Conservation (phyloP, 2,888 invertebrate genomes). For the Yponomeuta plumbellus region DNA sequence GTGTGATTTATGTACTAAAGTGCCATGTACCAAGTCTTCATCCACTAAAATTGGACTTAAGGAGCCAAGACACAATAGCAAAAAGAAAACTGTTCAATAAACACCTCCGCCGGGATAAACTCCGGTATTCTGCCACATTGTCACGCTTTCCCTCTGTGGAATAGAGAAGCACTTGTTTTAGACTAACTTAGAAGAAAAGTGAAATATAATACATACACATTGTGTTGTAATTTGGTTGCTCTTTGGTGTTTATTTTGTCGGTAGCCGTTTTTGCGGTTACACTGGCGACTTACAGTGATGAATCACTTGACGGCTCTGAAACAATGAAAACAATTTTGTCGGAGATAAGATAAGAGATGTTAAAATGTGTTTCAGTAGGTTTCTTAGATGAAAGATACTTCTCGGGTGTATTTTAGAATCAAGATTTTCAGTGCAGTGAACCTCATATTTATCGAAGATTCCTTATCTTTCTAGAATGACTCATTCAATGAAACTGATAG, state of each 20-base stretch:
- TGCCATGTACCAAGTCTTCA: neutral
- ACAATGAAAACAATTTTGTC: slow-evolving; percentile 25
- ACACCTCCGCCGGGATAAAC: slow-evolving; percentile 66
- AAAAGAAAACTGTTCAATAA: slow-evolving; percentile 27
- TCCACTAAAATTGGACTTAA: neutral
- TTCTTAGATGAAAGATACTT: neutral
- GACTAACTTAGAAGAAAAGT: slow-evolving; percentile 24
- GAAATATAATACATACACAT: slow-evolving; percentile 66
- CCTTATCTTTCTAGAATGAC: neutral
- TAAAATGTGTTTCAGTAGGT: neutral
- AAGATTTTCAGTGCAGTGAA: neutral
- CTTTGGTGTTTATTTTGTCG: slow-evolving; percentile 55
- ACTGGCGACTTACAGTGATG: slow-evolving; percentile 38
- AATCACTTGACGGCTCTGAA: slow-evolving; percentile 34
- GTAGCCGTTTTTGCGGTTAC: slow-evolving; percentile 56
- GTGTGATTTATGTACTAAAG: too few relatives aligned
- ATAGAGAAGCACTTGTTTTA: slow-evolving; percentile 36
- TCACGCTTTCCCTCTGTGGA: slow-evolving; percentile 42
- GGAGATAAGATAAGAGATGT: slow-evolving; percentile 15
- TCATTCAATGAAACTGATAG: neutral
- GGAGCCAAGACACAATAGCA: slow-evolving; percentile 22
- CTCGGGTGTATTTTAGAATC: neutral
- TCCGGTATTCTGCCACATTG: slow-evolving; percentile 69
- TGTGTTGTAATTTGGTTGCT: slow-evolving; percentile 66
- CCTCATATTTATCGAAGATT: neutral